A percentile compares a stretch with the other conserved stretches of the same genome.
phyloP scores from a whole-genome alignment of 2,797 vertebrate species.

The Pogoniulus pusillus region DNA sequence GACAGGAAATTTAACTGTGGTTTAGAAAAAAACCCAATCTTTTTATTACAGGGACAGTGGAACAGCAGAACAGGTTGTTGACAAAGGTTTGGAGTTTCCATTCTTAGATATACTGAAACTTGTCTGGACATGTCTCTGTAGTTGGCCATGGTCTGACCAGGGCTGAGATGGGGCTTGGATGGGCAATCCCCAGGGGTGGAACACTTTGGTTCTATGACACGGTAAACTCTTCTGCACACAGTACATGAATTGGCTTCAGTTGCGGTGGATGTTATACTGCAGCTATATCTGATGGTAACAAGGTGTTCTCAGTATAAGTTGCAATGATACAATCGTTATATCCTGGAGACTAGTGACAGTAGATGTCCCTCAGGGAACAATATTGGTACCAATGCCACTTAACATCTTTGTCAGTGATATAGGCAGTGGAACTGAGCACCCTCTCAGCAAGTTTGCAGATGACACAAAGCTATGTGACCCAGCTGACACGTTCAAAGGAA shows the following conservation, averaged over 20 bases:
- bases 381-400: too few species aligned
- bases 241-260: neutral
- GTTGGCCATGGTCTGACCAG: too few species aligned
- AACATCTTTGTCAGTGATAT: too few species aligned
- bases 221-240: neutral
- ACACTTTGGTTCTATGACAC: neutral
- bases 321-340: neutral
- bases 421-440: too few species aligned
- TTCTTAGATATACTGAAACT: neutral
- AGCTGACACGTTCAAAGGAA: too few species aligned
- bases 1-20: neutral
- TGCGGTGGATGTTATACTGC: neutral
- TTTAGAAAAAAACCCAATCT: neutral
- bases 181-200: neutral
- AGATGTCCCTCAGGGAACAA: too few species aligned
- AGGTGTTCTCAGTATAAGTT: neutral
- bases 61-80: neutral
- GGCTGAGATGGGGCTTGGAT: neutral
- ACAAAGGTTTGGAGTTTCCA: neutral
- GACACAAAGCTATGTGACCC: too few species aligned
- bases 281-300: accelerated
- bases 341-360: too few species aligned
- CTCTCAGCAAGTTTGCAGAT: too few species aligned
- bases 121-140: neutral
- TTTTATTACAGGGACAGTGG: neutral